Evolutionary conservation across 2,888 invertebrate genomes (phyloP).

Genomic region (Pachliopta kotzebuea): DNA sequence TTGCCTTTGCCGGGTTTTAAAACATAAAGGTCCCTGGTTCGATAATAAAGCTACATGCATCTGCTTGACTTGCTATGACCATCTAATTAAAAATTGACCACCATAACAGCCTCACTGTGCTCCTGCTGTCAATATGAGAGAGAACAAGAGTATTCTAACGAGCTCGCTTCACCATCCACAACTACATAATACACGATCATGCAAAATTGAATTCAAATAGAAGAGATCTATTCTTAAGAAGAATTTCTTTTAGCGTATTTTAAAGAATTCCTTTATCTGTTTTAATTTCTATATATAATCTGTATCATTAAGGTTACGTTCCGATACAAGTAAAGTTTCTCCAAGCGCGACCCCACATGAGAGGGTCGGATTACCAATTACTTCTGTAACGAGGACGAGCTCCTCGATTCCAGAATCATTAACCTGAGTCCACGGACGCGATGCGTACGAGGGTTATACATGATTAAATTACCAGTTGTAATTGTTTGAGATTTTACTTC

Average conservation of each 20-base stretch:
- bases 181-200: no score
- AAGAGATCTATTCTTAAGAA: no score
- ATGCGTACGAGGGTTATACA: conserved; percentile 14
- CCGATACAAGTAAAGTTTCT: conserved; percentile 3
- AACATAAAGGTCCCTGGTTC: no score
- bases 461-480: conserved; percentile 21
- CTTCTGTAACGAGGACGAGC: conserved; percentile 21
- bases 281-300: conserved; percentile 2
- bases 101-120: no score
- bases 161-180: no score
- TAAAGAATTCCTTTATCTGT: conserved; percentile 1
- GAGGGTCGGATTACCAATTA: conserved; percentile 28
- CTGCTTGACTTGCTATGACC: no score
- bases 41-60: no score
- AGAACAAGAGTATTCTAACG: no score
- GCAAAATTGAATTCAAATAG: no score
- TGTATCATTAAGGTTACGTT: conserved; percentile 4
- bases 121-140: no score
- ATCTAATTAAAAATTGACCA: no score
- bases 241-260: background rate
- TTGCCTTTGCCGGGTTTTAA: no score
- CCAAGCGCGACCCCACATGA: conserved; percentile 13
- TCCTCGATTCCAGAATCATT: conserved; percentile 27
- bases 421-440: conserved; percentile 22
- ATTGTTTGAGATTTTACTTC: conserved; percentile 7